Evolutionary conservation across 1,140 invertebrate genomes (phyloP).

Genomic region (Eumeta japonica): DNA sequence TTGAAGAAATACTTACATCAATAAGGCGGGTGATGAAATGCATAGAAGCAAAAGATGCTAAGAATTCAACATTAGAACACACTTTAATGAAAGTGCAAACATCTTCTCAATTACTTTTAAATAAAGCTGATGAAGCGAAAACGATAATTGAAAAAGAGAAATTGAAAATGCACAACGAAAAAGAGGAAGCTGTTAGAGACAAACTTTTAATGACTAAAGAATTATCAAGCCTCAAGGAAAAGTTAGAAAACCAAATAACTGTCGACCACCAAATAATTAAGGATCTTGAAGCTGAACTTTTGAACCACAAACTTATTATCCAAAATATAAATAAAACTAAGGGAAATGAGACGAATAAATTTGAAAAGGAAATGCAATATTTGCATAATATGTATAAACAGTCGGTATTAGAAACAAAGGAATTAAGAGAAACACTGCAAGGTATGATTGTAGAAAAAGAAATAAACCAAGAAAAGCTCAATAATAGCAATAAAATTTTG

Average conservation of each 20-base stretch:
- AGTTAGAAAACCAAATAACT: slow-evolving; percentile 24
- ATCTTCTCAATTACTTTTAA: slow-evolving; percentile 38
- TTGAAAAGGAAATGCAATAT: slow-evolving; percentile 28
- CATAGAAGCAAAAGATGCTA: slow-evolving; percentile 22
- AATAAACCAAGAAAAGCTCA: too few species aligned
- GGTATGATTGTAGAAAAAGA: slow-evolving; percentile 13
- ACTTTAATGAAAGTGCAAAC: slow-evolving; percentile 34
- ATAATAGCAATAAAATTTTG: too few species aligned
- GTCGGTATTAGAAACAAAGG: slow-evolving; percentile 19
- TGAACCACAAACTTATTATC: slow-evolving; percentile 38
- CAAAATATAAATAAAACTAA: slow-evolving; percentile 32
- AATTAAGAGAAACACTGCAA: slow-evolving; percentile 23
- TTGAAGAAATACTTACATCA: slow-evolving; percentile 27
- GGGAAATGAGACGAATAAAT: slow-evolving; percentile 24
- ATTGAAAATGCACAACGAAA: slow-evolving; percentile 37
- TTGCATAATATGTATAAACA: slow-evolving; percentile 28
- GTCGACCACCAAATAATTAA: slow-evolving; percentile 27
- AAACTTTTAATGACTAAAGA: slow-evolving; percentile 25
- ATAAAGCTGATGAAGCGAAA: slow-evolving; percentile 42
- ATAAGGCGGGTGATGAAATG: slow-evolving; percentile 27
- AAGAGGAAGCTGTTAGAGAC: slow-evolving; percentile 32
- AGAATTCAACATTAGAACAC: slow-evolving; percentile 28
- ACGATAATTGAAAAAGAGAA: slow-evolving; percentile 40
- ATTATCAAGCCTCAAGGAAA: slow-evolving; percentile 24
- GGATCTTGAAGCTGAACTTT: slow-evolving; percentile 33